phyloP scores from a whole-genome alignment of 2,113 vertebrate genomes.

The Trochalopteron elliotii region DNA sequence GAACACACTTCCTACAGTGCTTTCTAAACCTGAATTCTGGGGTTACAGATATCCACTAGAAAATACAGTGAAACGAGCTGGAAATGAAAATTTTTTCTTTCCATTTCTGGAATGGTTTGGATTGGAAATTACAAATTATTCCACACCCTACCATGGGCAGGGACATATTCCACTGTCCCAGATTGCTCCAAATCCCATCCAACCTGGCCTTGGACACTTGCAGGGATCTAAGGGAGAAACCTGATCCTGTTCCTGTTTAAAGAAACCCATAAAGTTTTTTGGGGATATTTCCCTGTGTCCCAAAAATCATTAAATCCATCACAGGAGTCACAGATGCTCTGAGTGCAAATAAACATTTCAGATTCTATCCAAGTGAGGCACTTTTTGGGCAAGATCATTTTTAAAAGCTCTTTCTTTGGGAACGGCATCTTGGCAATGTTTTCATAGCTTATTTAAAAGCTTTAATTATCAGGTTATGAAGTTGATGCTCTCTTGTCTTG shows the following conservation, averaged over 20 bases:
- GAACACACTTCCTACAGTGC: background rate
- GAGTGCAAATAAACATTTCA: background rate
- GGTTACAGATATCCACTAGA: background rate
- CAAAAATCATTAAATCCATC: background rate
- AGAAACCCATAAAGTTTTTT: background rate
- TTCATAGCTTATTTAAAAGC: slow-evolving; percentile 39
- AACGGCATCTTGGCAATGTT: slow-evolving; percentile 13
- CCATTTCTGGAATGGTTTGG: background rate
- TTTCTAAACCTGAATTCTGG: background rate
- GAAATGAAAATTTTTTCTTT: background rate
- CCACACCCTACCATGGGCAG: background rate
- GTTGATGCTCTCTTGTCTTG: slow-evolving; percentile 46
- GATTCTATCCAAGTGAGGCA: background rate
- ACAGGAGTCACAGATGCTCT: background rate
- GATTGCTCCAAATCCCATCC: background rate
- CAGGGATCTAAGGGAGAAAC: background rate
- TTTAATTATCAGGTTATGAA: slow-evolving; percentile 24
- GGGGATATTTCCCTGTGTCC: background rate
- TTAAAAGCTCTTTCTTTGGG: background rate
- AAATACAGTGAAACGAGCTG: background rate
- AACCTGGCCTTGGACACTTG: background rate
- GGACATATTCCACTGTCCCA: background rate
- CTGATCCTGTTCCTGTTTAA: background rate
- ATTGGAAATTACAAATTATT: background rate
- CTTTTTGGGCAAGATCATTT: background rate